Evolutionary conservation across 2,113 vertebrate species (phyloP).

Genomic region (Gorilla gorilla): DNA sequence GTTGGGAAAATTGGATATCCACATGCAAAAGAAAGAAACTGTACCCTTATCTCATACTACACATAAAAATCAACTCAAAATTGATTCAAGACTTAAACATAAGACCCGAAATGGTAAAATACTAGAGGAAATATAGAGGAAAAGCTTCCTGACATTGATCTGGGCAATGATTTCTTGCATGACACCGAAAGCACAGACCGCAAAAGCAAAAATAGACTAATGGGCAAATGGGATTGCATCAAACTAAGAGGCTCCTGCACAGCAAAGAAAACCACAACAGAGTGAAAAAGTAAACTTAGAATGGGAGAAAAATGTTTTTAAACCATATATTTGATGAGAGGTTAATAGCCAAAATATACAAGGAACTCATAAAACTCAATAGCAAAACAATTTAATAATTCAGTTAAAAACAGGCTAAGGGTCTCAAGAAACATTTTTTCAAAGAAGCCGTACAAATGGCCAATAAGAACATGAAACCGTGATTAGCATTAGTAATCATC

Average conservation of each 20-base stretch:
- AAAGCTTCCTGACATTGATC: neutral
- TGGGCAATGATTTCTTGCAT: neutral
- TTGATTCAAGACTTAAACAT: neutral
- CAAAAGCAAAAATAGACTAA: neutral
- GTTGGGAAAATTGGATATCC: neutral
- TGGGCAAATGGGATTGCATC: neutral
- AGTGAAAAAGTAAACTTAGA: neutral
- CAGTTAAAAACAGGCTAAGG: neutral
- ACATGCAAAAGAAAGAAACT: neutral
- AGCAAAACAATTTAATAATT: neutral
- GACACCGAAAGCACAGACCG: neutral
- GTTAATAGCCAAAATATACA: neutral
- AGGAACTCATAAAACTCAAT: neutral
- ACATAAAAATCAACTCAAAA: neutral
- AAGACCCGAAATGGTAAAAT: neutral
- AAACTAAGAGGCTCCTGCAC: neutral
- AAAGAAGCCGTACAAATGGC: neutral
- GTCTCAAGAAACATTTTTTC: neutral
- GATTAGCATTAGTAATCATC: neutral
- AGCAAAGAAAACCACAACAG: neutral
- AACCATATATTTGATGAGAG: neutral
- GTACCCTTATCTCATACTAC: neutral
- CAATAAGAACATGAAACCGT: neutral
- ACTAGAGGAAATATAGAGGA: neutral
- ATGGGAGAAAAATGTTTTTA: neutral